phyloP scores from a whole-genome alignment of 2,888 invertebrate genomes.

The Synanthedon formicaeformis region DNA sequence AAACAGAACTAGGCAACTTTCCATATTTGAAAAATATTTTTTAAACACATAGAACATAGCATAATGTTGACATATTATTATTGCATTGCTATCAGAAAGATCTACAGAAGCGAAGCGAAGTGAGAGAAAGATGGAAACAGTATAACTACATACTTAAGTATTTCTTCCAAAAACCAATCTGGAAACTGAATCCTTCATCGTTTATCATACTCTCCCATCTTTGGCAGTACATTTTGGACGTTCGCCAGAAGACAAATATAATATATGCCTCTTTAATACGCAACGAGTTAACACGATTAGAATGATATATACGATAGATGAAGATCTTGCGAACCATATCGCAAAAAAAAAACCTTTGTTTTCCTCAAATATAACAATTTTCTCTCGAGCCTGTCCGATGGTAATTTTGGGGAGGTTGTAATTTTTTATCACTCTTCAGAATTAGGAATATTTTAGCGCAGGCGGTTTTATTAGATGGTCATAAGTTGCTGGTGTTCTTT shows the following conservation, averaged over 20 bases:
- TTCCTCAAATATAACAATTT: conserved; percentile 1
- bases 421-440: not conserved
- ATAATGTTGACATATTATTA: conserved; percentile 1
- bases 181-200: conserved; percentile 3
- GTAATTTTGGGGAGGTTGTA: not conserved
- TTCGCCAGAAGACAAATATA: conserved; percentile 22
- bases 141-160: not conserved
- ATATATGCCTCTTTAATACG: conserved; percentile 37
- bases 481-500: no score
- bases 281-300: conserved; percentile 33
- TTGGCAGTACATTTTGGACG: conserved; percentile 19
- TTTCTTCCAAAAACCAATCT: not conserved
- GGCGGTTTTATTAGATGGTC: not conserved
- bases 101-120: not conserved
- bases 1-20: no score
- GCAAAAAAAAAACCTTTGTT: conserved; percentile 11
- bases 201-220: conserved; percentile 20
- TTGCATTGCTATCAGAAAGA: no score
- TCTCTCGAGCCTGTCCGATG: not conserved
- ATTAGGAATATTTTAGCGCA: not conserved
- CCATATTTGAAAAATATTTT: no score
- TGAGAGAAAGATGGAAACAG: not conserved
- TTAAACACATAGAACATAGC: no score
- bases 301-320: conserved; percentile 20
- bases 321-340: conserved; percentile 11